Conservation (phyloP, 1,140 invertebrate genomes). For the Drosophila teissieri region DNA sequence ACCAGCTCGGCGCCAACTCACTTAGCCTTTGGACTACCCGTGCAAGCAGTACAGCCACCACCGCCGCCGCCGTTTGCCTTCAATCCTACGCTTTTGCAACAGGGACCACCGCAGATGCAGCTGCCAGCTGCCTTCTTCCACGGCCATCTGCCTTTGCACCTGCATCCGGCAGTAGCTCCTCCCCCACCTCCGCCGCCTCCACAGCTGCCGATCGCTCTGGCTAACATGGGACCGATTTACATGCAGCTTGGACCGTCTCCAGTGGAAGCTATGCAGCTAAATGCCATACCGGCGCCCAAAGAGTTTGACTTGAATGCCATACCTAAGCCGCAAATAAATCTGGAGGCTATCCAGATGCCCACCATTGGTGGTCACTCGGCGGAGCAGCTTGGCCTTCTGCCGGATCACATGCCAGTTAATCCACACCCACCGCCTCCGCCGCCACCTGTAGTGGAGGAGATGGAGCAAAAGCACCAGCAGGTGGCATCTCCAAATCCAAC, state of each 20-base stretch:
- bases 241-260: conserved; percentile 72
- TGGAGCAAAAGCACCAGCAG: conserved; percentile 18
- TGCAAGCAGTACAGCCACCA: conserved; percentile 70
- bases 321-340: conserved; percentile 77
- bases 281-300: conserved; percentile 77
- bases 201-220: conserved; percentile 69
- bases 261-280: conserved; percentile 70
- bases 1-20: conserved; percentile 72
- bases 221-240: conserved; percentile 71
- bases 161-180: conserved; percentile 74
- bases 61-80: conserved; percentile 84
- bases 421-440: conserved; percentile 62
- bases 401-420: conserved; percentile 45
- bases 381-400: conserved; percentile 50
- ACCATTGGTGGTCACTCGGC: conserved; percentile 22
- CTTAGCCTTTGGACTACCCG: conserved; percentile 68
- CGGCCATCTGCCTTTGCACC: conserved; percentile 60
- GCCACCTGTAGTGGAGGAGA: conserved; percentile 53
- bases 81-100: conserved; percentile 80
- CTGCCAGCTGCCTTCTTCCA: conserved; percentile 66
- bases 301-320: conserved; percentile 83
- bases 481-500: conserved; percentile 18
- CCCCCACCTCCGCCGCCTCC: conserved; percentile 77
- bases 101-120: conserved; percentile 65
- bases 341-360: conserved; percentile 83